phyloP scores from a whole-genome alignment of 1,140 invertebrate genomes.

The Pseudachorutes palmiensis region DNA sequence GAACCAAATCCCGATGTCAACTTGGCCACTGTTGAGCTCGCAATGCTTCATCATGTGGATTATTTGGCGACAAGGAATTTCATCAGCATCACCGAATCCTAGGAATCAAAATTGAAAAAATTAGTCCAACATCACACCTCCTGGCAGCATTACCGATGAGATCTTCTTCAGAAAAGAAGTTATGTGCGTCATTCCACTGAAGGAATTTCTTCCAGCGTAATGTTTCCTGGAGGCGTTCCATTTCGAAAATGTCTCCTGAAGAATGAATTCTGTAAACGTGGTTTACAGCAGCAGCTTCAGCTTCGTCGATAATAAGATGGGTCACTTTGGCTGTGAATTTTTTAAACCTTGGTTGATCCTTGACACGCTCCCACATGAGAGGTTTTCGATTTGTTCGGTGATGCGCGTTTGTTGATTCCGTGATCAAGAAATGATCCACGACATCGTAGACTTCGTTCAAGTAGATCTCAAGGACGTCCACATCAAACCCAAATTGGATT shows the following conservation, averaged over 20 bases:
- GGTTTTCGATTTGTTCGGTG: background rate
- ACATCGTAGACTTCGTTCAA: conserved; percentile 19
- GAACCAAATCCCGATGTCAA: conserved; percentile 21
- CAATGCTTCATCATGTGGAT: conserved; percentile 11
- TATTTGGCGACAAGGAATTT: conserved; percentile 9
- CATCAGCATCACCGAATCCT: conserved; percentile 20
- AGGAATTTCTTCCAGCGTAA: conserved; percentile 19
- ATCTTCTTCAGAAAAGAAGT: conserved; percentile 11
- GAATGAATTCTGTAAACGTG: background rate
- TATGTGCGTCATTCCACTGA: conserved; percentile 19
- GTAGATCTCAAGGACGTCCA: conserved; percentile 17
- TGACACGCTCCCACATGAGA: conserved; percentile 13
- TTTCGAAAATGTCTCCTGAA: background rate
- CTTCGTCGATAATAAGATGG: conserved; percentile 18
- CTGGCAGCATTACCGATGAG: conserved; percentile 8
- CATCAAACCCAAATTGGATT: conserved; percentile 18
- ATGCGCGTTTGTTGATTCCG: conserved; percentile 13
- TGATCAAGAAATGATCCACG: conserved; percentile 18
- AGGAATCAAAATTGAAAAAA: background rate
- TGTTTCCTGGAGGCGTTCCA: conserved; percentile 7
- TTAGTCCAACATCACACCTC: background rate
- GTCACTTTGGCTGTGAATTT: conserved; percentile 7
- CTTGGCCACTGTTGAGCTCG: background rate
- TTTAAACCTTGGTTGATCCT: conserved; percentile 7
- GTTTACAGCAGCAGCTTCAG: background rate